phyloP scores from a whole-genome alignment of 2,888 invertebrate species.

The Chaitophorus viminalis region DNA sequence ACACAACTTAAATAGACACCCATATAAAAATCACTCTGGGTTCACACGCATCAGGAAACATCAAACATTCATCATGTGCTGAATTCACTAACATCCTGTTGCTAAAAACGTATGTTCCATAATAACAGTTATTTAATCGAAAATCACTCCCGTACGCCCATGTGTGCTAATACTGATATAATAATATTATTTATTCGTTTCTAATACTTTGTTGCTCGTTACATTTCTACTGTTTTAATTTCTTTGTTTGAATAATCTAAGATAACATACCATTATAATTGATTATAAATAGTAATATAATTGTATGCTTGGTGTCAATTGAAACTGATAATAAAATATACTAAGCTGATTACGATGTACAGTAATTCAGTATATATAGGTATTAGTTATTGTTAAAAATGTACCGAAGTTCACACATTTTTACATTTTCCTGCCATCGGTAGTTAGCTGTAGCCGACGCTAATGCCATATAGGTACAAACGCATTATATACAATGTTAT shows the following conservation, averaged over 20 bases:
- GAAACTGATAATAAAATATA: too few species aligned
- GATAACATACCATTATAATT: neutral
- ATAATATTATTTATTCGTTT: neutral
- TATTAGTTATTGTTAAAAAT: too few species aligned
- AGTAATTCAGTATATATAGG: too few species aligned
- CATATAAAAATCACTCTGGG: neutral
- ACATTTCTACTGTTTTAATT: neutral
- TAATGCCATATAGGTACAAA: too few species aligned
- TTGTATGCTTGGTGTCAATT: too few species aligned
- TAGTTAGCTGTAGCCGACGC: too few species aligned
- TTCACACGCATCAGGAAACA: neutral
- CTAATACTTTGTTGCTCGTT: neutral
- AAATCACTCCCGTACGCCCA: neutral
- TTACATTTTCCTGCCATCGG: too few species aligned
- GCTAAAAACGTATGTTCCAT: conserved; percentile 11
- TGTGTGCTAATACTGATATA: neutral
- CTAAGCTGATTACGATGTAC: too few species aligned
- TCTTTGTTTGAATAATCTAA: neutral
- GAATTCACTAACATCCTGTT: conserved; percentile 7
- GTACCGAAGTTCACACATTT: too few species aligned
- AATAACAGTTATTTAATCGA: neutral
- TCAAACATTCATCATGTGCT: neutral
- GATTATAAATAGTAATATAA: too few species aligned
- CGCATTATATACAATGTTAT: too few species aligned
- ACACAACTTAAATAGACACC: neutral